Percentiles rank a stretch among this genome's conserved stretches.
Evolutionary conservation across 2,797 vertebrate species (phyloP).

Genomic region (Silurus lanzhouensis): DNA sequence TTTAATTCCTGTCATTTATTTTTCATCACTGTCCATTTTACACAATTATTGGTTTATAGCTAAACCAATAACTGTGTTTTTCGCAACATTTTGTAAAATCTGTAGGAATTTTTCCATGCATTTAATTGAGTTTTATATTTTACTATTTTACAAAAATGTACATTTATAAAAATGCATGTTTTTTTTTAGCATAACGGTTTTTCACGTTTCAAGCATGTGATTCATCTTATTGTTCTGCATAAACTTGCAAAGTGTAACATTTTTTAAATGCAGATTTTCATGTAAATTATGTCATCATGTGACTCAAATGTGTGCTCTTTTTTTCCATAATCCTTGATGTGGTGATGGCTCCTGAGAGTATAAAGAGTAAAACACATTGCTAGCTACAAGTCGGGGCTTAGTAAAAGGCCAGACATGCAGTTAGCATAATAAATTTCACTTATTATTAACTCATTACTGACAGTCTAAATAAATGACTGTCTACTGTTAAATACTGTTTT

Average conservation of each 20-base stretch:
- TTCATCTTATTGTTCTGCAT: no score
- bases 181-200: background rate
- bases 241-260: background rate
- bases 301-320: background rate
- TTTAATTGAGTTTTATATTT: background rate
- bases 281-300: background rate
- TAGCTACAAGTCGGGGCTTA: no score
- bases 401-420: background rate
- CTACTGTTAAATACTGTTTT: background rate
- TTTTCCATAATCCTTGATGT: background rate
- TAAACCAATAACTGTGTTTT: no score
- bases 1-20: no score
- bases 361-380: background rate
- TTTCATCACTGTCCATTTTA: no score
- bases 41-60: no score
- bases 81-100: no score
- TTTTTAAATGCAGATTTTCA: background rate
- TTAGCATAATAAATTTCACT: background rate
- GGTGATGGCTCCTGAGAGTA: background rate
- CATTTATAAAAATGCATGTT: background rate
- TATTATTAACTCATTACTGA: background rate
- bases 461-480: background rate
- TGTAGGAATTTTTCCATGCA: background rate
- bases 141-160: background rate
- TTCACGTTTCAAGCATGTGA: background rate